Base-by-base conservation (phyloP, 2,797 vertebrate genomes). In the Sciaenops ocellatus region DNA sequence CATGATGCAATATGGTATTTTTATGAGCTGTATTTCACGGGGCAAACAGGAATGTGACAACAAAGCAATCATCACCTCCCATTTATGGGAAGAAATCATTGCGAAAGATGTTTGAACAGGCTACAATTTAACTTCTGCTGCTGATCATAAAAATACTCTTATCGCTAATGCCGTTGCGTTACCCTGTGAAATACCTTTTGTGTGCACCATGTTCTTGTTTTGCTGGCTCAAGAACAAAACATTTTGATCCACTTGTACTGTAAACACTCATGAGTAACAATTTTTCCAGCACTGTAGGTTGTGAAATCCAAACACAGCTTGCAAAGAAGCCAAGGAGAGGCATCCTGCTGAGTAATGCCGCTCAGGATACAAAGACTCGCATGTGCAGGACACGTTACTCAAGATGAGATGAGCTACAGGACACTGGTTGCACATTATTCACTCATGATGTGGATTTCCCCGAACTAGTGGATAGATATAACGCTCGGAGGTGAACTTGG, bases 141-240 rank as follows among this genome's bases (percentile, higher is more conserved):
- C 41, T 15, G 47, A 47, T 50, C 22, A 42, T 79, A 76, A 90
- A 86, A 57, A 26, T 2, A 4, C 18, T 66, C 61, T 80, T 84
- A 87, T 85, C 69, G 1, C 41, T 68, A 5, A 38, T 20, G 38
- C 17, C 15, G 1, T 18, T 12, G 18, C 48, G 61, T 69, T 38
- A 16, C 5, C 0, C n/a, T 64, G 68, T 34, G 41, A 63, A 80
- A 60, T 28, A 13, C 42, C 24, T 26, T 50, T 30, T 34, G 44
- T 69, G 24, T 56, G 69, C 67, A 76, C 4, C 18, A 12, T 51
- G 46, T 47, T 76, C 47, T 44, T 17, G 46, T 52, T 47, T 74
- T 24, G 2, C 26, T 24, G 15, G 17, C 22, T 9, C 1, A 2
- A 24, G 88, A 84, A 86, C 84, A 87, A 84, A 84, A 87, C 62